A percentile compares a stretch with the other conserved stretches of the same genome.
These are phyloP conservation scores for Vidua macroura DNA, from an alignment of 2,113 vertebrate genomes.

Conservation along the genomic window DNA sequence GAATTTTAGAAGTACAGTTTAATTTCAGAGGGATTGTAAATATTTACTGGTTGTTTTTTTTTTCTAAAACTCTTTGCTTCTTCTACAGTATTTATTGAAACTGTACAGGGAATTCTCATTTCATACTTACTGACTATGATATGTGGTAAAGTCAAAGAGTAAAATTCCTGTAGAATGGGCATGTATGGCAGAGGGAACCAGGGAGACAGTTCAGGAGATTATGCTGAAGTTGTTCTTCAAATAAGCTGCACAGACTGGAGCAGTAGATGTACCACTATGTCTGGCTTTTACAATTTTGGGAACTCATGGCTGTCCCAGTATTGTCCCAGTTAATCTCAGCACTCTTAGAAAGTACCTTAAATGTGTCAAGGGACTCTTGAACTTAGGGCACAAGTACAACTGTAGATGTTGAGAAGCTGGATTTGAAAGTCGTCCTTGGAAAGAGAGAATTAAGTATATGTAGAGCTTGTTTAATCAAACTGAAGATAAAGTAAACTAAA, in stretches of 20 bases:
- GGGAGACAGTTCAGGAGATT: neutral
- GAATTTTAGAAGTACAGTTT: neutral
- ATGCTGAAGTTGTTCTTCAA: neutral
- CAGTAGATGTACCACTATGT: neutral
- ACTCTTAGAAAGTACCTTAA: neutral
- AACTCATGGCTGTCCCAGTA: too few relatives aligned
- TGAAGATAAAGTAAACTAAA: neutral
- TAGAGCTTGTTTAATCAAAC: neutral
- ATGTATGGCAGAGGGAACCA: neutral
- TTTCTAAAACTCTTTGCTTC: neutral
- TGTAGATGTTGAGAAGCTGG: neutral
- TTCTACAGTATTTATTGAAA: neutral
- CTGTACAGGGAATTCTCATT: neutral
- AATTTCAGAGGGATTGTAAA: neutral
- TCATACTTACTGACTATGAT: neutral
- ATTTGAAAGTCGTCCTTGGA: neutral
- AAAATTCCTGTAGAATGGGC: neutral
- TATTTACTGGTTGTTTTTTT: neutral
- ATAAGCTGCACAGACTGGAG: neutral
- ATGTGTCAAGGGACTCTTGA: neutral
- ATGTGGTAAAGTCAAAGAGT: neutral
- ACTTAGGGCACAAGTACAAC: neutral
- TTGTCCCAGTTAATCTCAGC: neutral
- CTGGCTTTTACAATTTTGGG: neutral
- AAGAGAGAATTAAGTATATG: neutral